These are phyloP conservation scores for Amblyornis subalaris DNA, from an alignment of 2,113 vertebrate genomes.

Conservation along the genomic window DNA sequence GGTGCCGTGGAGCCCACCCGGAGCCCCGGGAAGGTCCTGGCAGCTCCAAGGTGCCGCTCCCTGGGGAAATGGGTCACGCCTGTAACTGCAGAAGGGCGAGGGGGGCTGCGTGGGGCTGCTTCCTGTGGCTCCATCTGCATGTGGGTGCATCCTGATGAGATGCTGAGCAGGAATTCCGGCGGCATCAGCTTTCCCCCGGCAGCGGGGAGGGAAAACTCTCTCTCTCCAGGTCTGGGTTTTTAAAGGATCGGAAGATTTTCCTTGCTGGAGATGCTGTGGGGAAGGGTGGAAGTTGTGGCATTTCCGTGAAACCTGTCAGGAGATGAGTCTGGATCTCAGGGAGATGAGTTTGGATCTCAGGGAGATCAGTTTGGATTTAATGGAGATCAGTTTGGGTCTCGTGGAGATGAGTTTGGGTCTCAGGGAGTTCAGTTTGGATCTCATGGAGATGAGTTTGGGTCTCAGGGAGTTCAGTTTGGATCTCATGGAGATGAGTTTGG, in stretches of 20 bases:
- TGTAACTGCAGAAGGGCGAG: not conserved
- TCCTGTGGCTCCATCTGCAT: not conserved
- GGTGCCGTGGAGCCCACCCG: fast-evolving
- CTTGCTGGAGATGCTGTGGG: not conserved
- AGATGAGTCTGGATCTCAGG: fast-evolving
- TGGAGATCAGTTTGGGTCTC: fast-evolving
- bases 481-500: fast-evolving
- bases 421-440: not conserved
- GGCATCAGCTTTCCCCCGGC: not conserved
- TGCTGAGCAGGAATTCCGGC: fast-evolving
- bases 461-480: fast-evolving
- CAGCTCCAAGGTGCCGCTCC: fast-evolving
- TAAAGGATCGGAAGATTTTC: not conserved
- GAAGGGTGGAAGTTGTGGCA: not conserved
- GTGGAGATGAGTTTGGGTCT: not conserved
- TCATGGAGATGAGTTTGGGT: fast-evolving
- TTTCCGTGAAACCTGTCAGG: fast-evolving
- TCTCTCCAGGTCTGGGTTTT: fast-evolving
- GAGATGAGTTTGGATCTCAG: fast-evolving
- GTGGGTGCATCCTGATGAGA: not conserved
- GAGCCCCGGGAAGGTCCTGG: not conserved
- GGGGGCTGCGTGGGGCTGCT: not conserved
- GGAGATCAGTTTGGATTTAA: too few species aligned
- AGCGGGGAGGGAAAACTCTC: not conserved
- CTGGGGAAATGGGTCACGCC: not conserved